Evolutionary conservation across 35 echinoderm and acorn worm species (phyloP), one percentile per base, ranked within the genome.

Genomic region (Eucidaris tribuloides): DNA sequence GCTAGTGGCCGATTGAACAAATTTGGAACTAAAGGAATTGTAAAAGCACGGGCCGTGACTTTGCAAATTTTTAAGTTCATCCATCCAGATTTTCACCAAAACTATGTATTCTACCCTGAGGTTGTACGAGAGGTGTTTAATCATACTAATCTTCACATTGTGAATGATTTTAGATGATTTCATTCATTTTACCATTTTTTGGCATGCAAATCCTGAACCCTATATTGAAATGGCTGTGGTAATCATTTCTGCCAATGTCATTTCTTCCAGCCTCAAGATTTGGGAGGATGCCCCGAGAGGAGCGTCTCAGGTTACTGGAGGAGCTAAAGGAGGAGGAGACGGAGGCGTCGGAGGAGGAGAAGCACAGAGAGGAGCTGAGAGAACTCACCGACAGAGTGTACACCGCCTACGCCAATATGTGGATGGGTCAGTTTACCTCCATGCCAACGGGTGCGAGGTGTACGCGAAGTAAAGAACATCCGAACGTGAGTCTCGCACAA

Each of bases 221-320:
- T n/a, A 13, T n/a, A 68, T 68, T 31, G 65, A 72, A 34, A 7
- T n/a, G n/a, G n/a, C n/a, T 3, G 37, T 72, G 25, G n/a, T n/a
- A n/a, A n/a, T 72, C 4, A 20, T 31, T 14, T 5, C 35, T 0
- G n/a, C 35, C 20, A 72, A 72, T 28, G 0, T 66, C 60, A 0
- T 33, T 57, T 77, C 41, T 1, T 13, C 5, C 82, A 99, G 96
- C 96, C 25, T 99, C 96, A 11, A 89, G 96, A 63, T 99, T 99
- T 88, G 96, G 96, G 70, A 82, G 96, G 23, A 99, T 99, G 96
- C 96, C 96, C 19, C 46, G 96, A 48, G 96, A 99, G 83, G 96
- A 99, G 77, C 62, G 96, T 18, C 55, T 99, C 7, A 58, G 91
- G 34, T 79, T 99, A 5, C 70, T 93, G 44, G 90, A 93, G 50